Base-by-base conservation (phyloP, 2,888 invertebrate species). In the Mesoligia furuncula region DNA sequence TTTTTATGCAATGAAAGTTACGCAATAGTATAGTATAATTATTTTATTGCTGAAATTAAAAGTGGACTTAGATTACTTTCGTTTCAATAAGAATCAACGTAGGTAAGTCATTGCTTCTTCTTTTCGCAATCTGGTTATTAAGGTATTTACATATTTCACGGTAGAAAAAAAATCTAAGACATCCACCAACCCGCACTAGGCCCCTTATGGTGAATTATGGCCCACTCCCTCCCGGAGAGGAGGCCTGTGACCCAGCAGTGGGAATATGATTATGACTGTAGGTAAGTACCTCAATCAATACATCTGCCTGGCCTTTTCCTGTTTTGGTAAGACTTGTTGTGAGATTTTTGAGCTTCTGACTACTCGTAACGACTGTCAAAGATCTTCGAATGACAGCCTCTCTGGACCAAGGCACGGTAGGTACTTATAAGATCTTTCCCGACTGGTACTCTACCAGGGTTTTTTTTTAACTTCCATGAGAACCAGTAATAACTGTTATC, bases 1-100 rank as follows among this genome's bases (percentile, higher is more conserved):
- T 59, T 59, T 59, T 59, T 51, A 65, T 59, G 68, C 59, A 81
- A 72, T 68, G 9, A 72, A 68, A 45, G 64, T 59, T 64, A 64
- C 5, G 51, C 45, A 77, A 64, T n/a, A 17, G 15, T 15, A 62
- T 8, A 51, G 20, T 51, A 8, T 51, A 20, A 20, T 27, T 75
- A 70, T 59, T 71, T 27, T 39, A 13, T 42, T 67, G 20, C 68
- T 81, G 64, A 64, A 79, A 80, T 42, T 42, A 73, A 80, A 79
- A 61, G 79, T 73, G 42, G 13, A 31, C 48, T 42, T 31, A 51
- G 0, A 51, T 72, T 31, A 36, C 31, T 79, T 77, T 78, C 31
- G 31, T 61, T 45, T 45, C 27, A 57, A 0, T 31, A 48, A 24
- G 24, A 27, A 74, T 42, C 7, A 73, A 42, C 27, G 20, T 24